phyloP scores from a whole-genome alignment of 2,113 vertebrate species.

The Sturnus vulgaris region DNA sequence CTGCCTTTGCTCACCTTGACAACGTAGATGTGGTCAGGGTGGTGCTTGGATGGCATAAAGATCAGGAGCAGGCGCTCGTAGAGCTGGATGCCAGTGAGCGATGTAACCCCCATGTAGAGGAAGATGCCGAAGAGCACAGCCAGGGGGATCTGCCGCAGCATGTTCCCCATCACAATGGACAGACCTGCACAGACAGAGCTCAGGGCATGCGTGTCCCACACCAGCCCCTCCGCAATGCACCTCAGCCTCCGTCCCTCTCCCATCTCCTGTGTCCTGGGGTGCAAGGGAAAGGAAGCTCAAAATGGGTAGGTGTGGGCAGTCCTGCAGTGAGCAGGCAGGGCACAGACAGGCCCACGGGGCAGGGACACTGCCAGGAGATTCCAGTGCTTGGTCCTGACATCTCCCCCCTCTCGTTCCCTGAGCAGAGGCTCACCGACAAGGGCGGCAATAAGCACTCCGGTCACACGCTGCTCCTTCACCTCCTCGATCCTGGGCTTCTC shows the following conservation, averaged over 20 bases:
- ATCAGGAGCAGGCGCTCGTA: slow-evolving; percentile 94
- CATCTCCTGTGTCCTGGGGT: rapidly evolving
- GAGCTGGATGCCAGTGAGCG: slow-evolving; percentile 93
- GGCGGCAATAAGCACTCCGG: slow-evolving; percentile 85
- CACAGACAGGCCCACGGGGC: rapidly evolving
- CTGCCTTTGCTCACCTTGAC: slow-evolving; percentile 82
- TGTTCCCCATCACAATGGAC: slow-evolving; percentile 94
- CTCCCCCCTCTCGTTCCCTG: not conserved
- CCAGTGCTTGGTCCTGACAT: not conserved
- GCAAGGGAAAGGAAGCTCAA: not conserved
- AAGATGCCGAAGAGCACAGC: slow-evolving; percentile 98
- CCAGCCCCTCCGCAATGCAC: not conserved
- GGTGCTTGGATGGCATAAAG: slow-evolving; percentile 94
- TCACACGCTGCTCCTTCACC: slow-evolving; percentile 96
- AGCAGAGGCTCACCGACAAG: slow-evolving; percentile 86
- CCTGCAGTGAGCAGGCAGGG: not conserved
- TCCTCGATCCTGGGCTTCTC: slow-evolving; percentile 94
- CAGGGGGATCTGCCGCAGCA: slow-evolving; percentile 91
- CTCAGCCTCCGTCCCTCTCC: not conserved
- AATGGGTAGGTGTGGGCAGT: not conserved
- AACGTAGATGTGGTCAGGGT: slow-evolving; percentile 94
- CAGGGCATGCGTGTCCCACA: not conserved
- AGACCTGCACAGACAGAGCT: slow-evolving; percentile 77
- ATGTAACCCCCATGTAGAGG: slow-evolving; percentile 98
- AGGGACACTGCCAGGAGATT: not conserved